Base-by-base conservation (phyloP, 35 echinoderm and acorn worm genomes). In the Heliocidaris erythrogramma region DNA sequence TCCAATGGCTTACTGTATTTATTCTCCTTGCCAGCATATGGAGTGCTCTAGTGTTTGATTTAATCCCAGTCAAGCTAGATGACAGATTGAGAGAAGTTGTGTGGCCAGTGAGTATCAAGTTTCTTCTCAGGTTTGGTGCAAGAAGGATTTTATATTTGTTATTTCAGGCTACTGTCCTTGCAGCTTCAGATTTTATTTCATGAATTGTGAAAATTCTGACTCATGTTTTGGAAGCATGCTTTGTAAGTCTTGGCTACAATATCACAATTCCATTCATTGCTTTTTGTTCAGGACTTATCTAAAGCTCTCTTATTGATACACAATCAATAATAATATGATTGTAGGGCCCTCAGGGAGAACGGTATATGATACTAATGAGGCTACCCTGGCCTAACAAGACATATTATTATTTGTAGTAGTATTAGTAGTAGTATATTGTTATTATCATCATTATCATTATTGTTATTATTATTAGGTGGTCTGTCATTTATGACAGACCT, bases 1-100 rank as follows among this genome's bases (percentile, higher is more conserved):
- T 97, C 5, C 96, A 99, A 85, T 99, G 98, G 98, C 60, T 99
- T 30, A 96, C 95, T 47, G 94, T 90, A 11, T 95, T 99, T 27
- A 92, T 84, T 30, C 42, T 99, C 5, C 96, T 99, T 56, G 89
- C 96, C 56, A 97, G 94, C 94, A 59, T 96, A 31, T 99, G 98
- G 98, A 52, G 61, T 52, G 96, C 98, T 32, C 49, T 99, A n/a
- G 94, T 97, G 11, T 99, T 99, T 92, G 49, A 97, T 31, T 56
- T 97, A 24, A 85, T 97, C 30, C 97, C 96, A 9, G 49, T 99
- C 13, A 27, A 95, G 92, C 59, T 99, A 6, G 96, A 97, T 94
- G 17, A 86, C 9, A 97, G 89, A 60, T 86, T 99, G 30, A 93
- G 92, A 86, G 95, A 99, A 95, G 95, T 99, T 29, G 78, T 99